Base-by-base conservation (phyloP, 2,888 invertebrate species). In the Apamea monoglypha region DNA sequence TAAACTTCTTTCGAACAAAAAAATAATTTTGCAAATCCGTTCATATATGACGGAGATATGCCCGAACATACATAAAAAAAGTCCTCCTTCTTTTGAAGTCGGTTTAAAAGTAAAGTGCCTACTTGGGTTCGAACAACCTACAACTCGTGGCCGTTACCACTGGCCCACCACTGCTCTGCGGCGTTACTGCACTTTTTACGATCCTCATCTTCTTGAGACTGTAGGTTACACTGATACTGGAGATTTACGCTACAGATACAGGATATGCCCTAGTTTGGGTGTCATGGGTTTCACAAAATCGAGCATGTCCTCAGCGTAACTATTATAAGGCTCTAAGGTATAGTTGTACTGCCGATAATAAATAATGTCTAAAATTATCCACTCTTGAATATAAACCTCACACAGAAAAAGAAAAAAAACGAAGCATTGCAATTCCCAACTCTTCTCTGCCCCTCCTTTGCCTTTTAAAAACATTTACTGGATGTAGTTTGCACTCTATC, bases 401-500 rank as follows among this genome's bases (percentile, higher is more conserved):
- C 25, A 12, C 5, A 12, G 4, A 47, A 74, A 47, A 32, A 25
- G 18, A 12, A 12, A 32, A 64, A 64, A 66, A 44, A 47, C 7
- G 1, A 67, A n/a, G 18, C 70, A 40, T 50, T 40, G 2, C 6
- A 40, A 70, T 53, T 73, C 4, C 2, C 12, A 67, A 6, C 6
- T 16, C 14, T 3, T 29, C 8, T 8, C 12, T 29, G 4, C n/a
- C 18, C 6, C 10, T 10, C 8, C 29, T 25, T 47, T 7, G n/a
- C 2, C 4, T 25, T 36, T 29, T 25, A 29, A 53, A 68, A 25
- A 18, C n/a, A 18, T 36, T 78, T 32, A 63, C 8, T 14, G 18
- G 18, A 18, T 29, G 4, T 29, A 70, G 21, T 64, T 81, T 50
- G 32, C 32, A 63, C 50, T 68, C 25, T 53, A 63, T 72, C 53